Evolutionary conservation across 2,888 invertebrate genomes (phyloP), one percentile per base, ranked within the genome.

Genomic region (Arrhopalites spinosus): DNA sequence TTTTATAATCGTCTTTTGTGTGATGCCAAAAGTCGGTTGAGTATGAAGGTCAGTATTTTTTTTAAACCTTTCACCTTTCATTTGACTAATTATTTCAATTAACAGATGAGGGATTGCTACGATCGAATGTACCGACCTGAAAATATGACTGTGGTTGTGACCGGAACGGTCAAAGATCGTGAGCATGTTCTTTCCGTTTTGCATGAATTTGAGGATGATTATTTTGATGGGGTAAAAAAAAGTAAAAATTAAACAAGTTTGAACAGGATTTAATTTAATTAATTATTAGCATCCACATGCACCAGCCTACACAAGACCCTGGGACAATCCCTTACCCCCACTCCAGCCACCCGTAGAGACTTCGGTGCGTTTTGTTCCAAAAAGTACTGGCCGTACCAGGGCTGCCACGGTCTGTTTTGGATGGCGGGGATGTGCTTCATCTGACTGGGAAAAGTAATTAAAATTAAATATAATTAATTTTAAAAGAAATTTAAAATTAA

Each of bases 101-200:
- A 81, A 23, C 83, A 92, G 92, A 91, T 93, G 27, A 88, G 89
- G 80, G 87, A 90, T 23, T 96, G 91, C 85, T 96, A 96, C 85
- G 90, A 91, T 83, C 88, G 91, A 77, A 95, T 93, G 86, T 97
- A 96, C 86, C 88, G 94, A n/a, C 91, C 96, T 1, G 94, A 95
- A 86, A 97, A 97, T 86, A 86, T 96, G 78, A 91, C 92, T 78
- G 87, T 96, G 7, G 91, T 95, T 71, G 90, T 96, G 72, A 91
- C 92, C 13, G 96, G 96, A 23, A 76, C 76, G 13, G 27, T 81
- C 17, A 71, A 80, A 27, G 78, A 78, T 27, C 63, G 61, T 11
- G 78, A 77, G n/a, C 79, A 79, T 29, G 76, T 82, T 68, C 36
- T 81, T 64, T 78, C 79, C 20, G 77, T 77, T 59, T 66, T 82